phyloP scores from a whole-genome alignment of 2,113 vertebrate genomes.

The Climacteris rufus region DNA sequence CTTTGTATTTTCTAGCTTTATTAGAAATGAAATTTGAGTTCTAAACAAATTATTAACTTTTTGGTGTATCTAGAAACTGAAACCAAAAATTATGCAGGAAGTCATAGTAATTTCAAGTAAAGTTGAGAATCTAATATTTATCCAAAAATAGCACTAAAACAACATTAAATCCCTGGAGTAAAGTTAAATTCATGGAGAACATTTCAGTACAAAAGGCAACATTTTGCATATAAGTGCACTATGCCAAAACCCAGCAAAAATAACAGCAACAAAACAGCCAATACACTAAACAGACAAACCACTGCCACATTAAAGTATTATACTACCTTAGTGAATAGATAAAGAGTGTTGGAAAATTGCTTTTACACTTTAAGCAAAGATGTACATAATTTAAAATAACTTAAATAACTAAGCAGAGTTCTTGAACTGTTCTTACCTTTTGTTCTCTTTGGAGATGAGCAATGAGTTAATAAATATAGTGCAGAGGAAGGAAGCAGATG shows the following conservation, averaged over 20 bases:
- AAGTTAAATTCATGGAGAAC: neutral
- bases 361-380: neutral
- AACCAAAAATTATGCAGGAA: neutral
- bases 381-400: neutral
- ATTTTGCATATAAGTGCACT: accelerated
- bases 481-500: slow-evolving; percentile 87
- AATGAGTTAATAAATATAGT: slow-evolving; percentile 87
- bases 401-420: neutral
- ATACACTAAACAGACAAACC: neutral
- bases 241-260: neutral
- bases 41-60: neutral
- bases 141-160: neutral
- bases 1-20: neutral
- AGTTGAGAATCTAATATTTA: neutral
- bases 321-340: neutral
- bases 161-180: neutral
- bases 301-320: neutral
- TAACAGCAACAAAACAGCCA: neutral
- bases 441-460: slow-evolving; percentile 74
- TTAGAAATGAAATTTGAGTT: neutral
- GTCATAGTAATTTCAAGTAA: neutral
- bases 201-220: neutral
- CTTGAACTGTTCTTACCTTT: slow-evolving; percentile 61
- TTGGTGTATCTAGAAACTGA: neutral
- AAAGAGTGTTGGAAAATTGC: neutral